Conservation (phyloP, 2,888 invertebrate species). For the Xanthia togata region DNA sequence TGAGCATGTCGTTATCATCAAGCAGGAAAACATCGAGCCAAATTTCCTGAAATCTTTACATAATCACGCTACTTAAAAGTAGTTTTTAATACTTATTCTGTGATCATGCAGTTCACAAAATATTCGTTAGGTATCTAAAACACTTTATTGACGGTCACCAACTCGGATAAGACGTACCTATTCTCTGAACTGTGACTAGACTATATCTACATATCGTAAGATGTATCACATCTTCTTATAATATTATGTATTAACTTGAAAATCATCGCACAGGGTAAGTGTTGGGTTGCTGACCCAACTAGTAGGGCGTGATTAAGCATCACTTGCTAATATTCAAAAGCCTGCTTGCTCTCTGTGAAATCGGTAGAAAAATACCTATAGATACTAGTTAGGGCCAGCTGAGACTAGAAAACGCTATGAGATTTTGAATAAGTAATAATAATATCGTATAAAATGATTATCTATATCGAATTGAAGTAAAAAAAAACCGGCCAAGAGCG, state of each 20-base stretch:
- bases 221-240: slow-evolving; percentile 1
- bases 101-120: slow-evolving; percentile 8
- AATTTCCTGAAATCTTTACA: background rate
- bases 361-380: background rate
- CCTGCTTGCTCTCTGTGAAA: background rate
- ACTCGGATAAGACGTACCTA: background rate
- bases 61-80: slow-evolving; percentile 20
- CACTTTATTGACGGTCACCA: background rate
- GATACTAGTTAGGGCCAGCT: background rate
- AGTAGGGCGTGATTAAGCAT: background rate
- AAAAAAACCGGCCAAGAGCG: too few species aligned
- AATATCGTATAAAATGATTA: background rate
- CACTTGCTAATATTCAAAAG: background rate
- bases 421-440: background rate
- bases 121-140: background rate
- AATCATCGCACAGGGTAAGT: too few species aligned
- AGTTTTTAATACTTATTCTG: background rate
- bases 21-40: background rate
- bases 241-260: background rate
- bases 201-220: slow-evolving; percentile 5
- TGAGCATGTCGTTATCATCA: background rate
- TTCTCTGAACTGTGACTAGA: slow-evolving; percentile 5
- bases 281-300: background rate
- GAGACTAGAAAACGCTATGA: background rate
- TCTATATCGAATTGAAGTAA: too few species aligned